Percentiles rank a stretch among this genome's conserved stretches.
Conservation (phyloP, 1,140 invertebrate species). For the Bursaphelenchus mucronatus region DNA sequence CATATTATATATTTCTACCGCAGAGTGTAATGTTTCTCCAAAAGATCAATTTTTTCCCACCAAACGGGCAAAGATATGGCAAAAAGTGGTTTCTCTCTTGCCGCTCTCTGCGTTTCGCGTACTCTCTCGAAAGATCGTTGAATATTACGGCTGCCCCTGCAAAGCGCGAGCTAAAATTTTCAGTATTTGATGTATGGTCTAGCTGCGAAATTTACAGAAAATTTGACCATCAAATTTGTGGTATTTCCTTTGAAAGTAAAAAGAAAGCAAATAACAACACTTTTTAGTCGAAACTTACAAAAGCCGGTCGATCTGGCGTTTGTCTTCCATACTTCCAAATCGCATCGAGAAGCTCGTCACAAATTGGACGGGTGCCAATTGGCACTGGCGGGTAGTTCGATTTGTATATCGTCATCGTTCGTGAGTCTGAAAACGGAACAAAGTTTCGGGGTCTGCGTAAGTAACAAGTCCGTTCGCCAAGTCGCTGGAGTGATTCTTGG, state of each 20-base stretch:
- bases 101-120: not conserved
- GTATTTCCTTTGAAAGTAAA: too few relatives aligned
- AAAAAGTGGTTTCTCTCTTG: constrained; percentile 5
- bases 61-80: not conserved
- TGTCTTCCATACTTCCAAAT: constrained; percentile 30
- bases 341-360: constrained; percentile 12
- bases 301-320: constrained; percentile 22
- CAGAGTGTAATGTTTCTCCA: not conserved
- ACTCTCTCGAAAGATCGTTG: not conserved
- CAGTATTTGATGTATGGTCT: not conserved
- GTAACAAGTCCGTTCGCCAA: too few relatives aligned
- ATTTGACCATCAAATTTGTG: too few relatives aligned
- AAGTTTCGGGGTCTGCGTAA: too few relatives aligned
- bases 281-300: constrained; percentile 36
- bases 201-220: too few relatives aligned
- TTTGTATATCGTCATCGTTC: constrained; percentile 9
- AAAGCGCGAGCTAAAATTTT: not conserved
- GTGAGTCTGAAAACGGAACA: too few relatives aligned
- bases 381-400: constrained; percentile 32
- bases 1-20: too few relatives aligned
- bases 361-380: constrained; percentile 27
- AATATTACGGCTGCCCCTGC: not conserved
- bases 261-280: too few relatives aligned
- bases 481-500: too few relatives aligned
- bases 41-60: not conserved